A percentile compares a stretch with the other conserved stretches of the same genome.
These are phyloP conservation scores for Fundulus diaphanus DNA, from an alignment of 2,797 vertebrate genomes.

Conservation along the genomic window DNA sequence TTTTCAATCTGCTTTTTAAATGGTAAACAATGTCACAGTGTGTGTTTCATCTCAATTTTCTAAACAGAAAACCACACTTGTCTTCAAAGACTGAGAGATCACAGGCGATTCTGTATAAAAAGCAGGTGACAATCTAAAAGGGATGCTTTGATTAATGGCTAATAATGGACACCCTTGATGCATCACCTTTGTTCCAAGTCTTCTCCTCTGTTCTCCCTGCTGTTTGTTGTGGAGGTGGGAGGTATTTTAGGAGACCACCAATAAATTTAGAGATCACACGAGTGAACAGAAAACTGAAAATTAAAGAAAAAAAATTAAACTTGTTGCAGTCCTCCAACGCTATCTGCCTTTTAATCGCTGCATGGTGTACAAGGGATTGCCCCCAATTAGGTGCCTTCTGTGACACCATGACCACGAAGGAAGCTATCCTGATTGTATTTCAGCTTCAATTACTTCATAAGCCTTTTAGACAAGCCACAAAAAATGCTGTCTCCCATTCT, in stretches of 20 bases:
- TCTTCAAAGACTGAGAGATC: slow-evolving; percentile 66
- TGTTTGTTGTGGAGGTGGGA: not conserved
- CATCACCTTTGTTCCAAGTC: slow-evolving; percentile 33
- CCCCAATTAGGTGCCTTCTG: slow-evolving; percentile 68
- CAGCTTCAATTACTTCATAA: slow-evolving; percentile 62
- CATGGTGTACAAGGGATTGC: slow-evolving; percentile 44
- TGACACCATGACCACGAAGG: slow-evolving; percentile 59
- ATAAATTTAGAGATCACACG: slow-evolving; percentile 43
- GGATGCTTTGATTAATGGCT: slow-evolving; percentile 58
- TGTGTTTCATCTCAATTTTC: slow-evolving; percentile 33
- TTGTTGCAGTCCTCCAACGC: slow-evolving; percentile 49
- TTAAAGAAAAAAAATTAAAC: slow-evolving; percentile 66
- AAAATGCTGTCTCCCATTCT: slow-evolving; percentile 26
- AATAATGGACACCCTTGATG: slow-evolving; percentile 50
- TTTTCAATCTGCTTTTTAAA: slow-evolving; percentile 33
- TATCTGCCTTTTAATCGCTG: slow-evolving; percentile 58
- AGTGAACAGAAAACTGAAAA: slow-evolving; percentile 50
- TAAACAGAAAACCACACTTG: slow-evolving; percentile 48
- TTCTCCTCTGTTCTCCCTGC: not conserved
- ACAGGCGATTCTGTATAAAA: slow-evolving; percentile 48
- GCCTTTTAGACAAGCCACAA: slow-evolving; percentile 38
- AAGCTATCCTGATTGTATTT: slow-evolving; percentile 51
- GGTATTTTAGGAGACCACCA: slow-evolving; percentile 41
- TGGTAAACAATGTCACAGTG: slow-evolving; percentile 51
- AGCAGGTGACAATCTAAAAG: slow-evolving; percentile 61